phyloP scores from a whole-genome alignment of 2,113 vertebrate species.

The Corythornis cristatus region DNA sequence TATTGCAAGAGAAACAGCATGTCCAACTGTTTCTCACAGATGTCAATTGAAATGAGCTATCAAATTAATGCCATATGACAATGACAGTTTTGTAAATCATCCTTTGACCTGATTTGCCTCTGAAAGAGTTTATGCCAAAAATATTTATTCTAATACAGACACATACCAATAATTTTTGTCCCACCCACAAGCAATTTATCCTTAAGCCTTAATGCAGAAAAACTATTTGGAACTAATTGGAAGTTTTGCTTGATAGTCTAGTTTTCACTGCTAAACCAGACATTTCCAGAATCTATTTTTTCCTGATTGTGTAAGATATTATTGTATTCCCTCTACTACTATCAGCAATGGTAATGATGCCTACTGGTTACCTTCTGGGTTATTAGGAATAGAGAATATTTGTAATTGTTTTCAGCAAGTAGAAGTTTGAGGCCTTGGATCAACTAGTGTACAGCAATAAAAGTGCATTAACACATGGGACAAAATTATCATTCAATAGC shows the following conservation, averaged over 20 bases:
- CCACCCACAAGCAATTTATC: background rate
- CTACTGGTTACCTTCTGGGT: background rate
- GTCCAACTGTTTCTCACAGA: conserved; percentile 63
- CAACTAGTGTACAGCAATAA: background rate
- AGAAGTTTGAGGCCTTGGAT: background rate
- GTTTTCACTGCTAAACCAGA: background rate
- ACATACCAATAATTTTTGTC: background rate
- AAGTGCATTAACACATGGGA: background rate
- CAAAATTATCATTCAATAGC: background rate
- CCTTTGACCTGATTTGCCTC: conserved; percentile 58
- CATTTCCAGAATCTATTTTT: background rate
- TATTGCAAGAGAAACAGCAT: conserved; percentile 19
- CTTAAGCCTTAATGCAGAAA: background rate
- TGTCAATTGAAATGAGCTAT: conserved; percentile 57
- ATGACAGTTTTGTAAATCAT: conserved; percentile 63
- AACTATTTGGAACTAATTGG: background rate
- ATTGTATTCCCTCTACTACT: background rate
- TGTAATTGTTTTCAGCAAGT: background rate
- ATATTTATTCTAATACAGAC: background rate
- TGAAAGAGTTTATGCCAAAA: conserved; percentile 28
- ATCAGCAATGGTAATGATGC: background rate
- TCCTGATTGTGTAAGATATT: background rate
- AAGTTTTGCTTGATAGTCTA: background rate
- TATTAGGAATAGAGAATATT: background rate
- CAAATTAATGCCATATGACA: conserved; percentile 69